A percentile compares a stretch with the other conserved stretches of the same genome.
Conservation (phyloP, 2,797 vertebrate species). For the Hyperoplus immaculatus region DNA sequence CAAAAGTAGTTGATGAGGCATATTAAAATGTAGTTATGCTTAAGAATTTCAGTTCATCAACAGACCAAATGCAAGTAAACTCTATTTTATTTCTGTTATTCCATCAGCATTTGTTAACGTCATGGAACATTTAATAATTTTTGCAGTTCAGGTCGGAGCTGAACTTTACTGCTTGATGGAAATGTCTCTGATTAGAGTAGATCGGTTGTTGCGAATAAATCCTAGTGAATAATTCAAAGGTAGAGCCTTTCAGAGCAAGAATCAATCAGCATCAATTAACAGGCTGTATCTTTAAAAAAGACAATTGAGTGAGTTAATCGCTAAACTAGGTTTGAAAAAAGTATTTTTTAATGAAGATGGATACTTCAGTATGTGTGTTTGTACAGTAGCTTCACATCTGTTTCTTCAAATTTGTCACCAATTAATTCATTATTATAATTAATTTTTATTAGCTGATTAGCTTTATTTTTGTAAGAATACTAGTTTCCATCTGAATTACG, state of each 20-base stretch:
- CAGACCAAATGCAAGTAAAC: not conserved
- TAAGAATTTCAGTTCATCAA: not conserved
- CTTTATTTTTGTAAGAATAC: not conserved
- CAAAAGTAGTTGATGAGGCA: not conserved
- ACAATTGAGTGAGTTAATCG: not conserved
- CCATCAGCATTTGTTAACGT: slow-evolving; percentile 12
- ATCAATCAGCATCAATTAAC: not conserved
- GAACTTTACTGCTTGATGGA: slow-evolving; percentile 33
- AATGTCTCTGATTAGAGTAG: slow-evolving; percentile 32
- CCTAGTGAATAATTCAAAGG: slow-evolving; percentile 22
- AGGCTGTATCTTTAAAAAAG: not conserved
- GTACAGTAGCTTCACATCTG: not conserved
- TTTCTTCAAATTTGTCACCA: not conserved
- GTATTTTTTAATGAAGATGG: not conserved
- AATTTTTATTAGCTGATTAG: not conserved
- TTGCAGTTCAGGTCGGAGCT: not conserved
- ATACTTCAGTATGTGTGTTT: not conserved
- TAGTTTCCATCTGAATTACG: not conserved
- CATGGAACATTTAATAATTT: not conserved
- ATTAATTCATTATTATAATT: not conserved
- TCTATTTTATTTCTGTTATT: not conserved
- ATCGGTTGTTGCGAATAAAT: slow-evolving; percentile 22
- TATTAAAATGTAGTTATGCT: not conserved
- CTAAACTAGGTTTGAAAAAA: not conserved
- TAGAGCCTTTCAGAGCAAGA: slow-evolving; percentile 8